These are phyloP conservation scores for Progne subis DNA, from an alignment of 2,113 vertebrate species.

Conservation along the genomic window DNA sequence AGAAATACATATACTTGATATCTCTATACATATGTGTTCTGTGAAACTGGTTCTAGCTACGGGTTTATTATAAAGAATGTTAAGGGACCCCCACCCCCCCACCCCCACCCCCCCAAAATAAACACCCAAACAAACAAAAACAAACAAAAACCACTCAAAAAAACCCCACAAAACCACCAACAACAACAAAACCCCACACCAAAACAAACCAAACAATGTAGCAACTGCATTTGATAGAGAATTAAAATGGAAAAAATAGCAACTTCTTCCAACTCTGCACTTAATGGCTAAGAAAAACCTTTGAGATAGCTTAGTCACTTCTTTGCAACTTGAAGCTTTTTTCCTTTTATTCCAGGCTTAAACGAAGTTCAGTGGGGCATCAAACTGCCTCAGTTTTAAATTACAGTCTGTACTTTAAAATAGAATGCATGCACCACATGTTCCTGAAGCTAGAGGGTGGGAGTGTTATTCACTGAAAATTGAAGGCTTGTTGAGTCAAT, in stretches of 20 bases:
- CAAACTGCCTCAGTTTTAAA: conserved; percentile 83
- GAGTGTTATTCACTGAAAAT: conserved; percentile 85
- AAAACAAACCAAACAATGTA: background rate
- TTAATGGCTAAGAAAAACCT: conserved; percentile 62
- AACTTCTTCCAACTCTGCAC: conserved; percentile 15
- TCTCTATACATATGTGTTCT: too few relatives aligned
- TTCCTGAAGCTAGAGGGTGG: conserved; percentile 80
- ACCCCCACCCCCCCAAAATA: too few relatives aligned
- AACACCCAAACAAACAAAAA: background rate
- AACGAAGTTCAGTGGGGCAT: conserved; percentile 87
- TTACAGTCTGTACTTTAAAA: conserved; percentile 85
- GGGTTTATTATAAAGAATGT: background rate
- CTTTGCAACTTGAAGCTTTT: conserved; percentile 74
- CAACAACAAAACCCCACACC: too few relatives aligned
- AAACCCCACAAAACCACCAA: too few relatives aligned
- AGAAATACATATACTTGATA: background rate
- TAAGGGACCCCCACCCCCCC: background rate
- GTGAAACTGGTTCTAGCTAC: background rate
- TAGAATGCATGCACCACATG: conserved; percentile 82
- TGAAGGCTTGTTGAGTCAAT: conserved; percentile 87
- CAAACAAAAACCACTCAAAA: background rate
- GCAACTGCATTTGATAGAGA: background rate
- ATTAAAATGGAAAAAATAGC: background rate
- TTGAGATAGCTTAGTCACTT: conserved; percentile 76
- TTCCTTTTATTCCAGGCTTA: conserved; percentile 80